These are phyloP conservation scores for Blastobasis lacticolella DNA, from an alignment of 2,888 invertebrate genomes.

Conservation along the genomic window DNA sequence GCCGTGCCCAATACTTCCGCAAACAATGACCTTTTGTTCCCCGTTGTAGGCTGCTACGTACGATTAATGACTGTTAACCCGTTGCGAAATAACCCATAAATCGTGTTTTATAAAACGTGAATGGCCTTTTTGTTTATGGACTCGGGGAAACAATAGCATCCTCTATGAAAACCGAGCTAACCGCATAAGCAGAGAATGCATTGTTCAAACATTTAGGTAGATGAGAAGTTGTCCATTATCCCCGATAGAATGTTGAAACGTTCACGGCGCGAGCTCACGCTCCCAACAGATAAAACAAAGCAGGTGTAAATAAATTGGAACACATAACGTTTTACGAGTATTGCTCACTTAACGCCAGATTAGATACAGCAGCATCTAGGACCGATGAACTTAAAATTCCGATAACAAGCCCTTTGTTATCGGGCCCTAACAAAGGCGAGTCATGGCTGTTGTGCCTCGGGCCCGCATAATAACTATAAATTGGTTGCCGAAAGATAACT, in stretches of 20 bases:
- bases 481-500: conserved; percentile 37
- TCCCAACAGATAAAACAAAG: no score
- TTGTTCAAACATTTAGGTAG: no score
- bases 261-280: no score
- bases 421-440: conserved; percentile 34
- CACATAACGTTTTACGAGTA: no score
- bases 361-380: no score
- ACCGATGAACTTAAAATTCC: conserved; percentile 14
- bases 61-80: conserved; percentile 30
- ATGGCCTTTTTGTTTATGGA: conserved; percentile 8
- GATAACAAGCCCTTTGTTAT: conserved; percentile 29
- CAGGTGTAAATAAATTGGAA: no score
- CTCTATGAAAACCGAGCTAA: neutral
- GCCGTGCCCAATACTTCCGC: conserved; percentile 10
- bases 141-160: conserved; percentile 5
- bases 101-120: conserved; percentile 20
- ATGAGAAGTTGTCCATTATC: no score
- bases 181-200: no score
- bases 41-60: conserved; percentile 21
- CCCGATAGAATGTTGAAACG: no score
- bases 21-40: conserved; percentile 43
- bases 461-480: conserved; percentile 48
- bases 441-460: conserved; percentile 32
- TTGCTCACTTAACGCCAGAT: no score
- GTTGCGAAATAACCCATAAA: conserved; percentile 28